Evolutionary conservation across 2,888 invertebrate species (phyloP).

Genomic region (Thelaira solivaga): DNA sequence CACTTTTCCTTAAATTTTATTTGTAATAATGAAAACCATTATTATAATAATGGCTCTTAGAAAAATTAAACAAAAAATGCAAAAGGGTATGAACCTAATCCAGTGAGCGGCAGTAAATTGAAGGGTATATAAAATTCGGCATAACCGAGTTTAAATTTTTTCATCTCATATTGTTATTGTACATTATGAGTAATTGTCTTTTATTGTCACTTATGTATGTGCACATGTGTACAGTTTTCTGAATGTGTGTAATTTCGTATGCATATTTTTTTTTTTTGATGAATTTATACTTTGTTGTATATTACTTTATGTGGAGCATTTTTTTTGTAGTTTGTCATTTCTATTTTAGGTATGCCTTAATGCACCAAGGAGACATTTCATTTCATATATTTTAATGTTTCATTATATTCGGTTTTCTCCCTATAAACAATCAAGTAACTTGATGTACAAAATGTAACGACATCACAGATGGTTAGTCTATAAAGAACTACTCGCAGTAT

Average conservation of each 20-base stretch:
- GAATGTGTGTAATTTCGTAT: constrained; percentile 28
- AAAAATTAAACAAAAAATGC: too few relatives aligned
- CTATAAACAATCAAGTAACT: constrained; percentile 6
- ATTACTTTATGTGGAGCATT: constrained; percentile 45
- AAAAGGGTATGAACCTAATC: too few relatives aligned
- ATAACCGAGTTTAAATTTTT: too few relatives aligned
- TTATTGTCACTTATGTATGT: constrained; percentile 38
- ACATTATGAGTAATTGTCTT: constrained; percentile 61
- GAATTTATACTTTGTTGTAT: constrained; percentile 18
- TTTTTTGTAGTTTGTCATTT: constrained; percentile 11
- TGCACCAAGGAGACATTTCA: constrained; percentile 1
- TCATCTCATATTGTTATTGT: constrained; percentile 41
- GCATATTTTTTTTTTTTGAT: constrained; percentile 25
- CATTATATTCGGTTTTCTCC: constrained; percentile 26
- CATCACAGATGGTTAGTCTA: constrained; percentile 14
- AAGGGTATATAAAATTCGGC: too few relatives aligned
- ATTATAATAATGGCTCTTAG: too few relatives aligned
- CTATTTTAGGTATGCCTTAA: background rate
- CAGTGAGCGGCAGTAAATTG: too few relatives aligned
- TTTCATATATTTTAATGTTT: constrained; percentile 30
- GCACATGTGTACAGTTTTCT: background rate
- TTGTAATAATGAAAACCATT: too few relatives aligned
- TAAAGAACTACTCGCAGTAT: background rate
- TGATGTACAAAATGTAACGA: constrained; percentile 21
- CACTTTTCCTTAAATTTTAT: too few relatives aligned